Base-by-base conservation (phyloP, 2,113 vertebrate species). In the Corythornis cristatus region DNA sequence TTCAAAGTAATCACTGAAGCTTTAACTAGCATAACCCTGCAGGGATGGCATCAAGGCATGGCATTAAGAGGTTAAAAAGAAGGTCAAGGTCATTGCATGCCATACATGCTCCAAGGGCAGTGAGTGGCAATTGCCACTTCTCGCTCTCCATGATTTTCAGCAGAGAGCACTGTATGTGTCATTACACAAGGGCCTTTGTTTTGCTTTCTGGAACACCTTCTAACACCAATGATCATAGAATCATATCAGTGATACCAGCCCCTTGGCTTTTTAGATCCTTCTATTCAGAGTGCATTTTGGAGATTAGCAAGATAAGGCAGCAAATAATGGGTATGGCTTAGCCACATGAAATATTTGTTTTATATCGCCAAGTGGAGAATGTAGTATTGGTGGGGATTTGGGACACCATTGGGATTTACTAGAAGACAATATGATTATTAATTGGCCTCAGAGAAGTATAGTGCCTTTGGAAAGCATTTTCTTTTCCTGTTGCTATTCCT, bases 41-140 rank as follows among this genome's bases (percentile, higher is more conserved):
- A 91, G 93, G 93, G 75, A 64, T 94, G 89, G 60, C 75, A 88
- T 67, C 58, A 48, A 61, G 89, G 48, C 85, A 42, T 54, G 91
- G 89, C 75, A 65, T 6, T 64, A 93, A 93, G 72, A 96, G 85
- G 96, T 96, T 95, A 96, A 93, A 93, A 95, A 91, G 6, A 43
- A 91, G 85, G 82, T 48, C 94, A 91, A 88, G 91, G 87, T 77
- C 64, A 70, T 2, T 7, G 61, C 65, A 50, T 71, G 43, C 29
- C 19, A 6, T 11, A 71, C 0, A 0, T 66, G 40, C n/a, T 33
- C 9, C 22, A 76, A 91, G 65, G 65, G 71, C 75, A 31, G 11
- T 8, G n/a, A 74, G 10, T 46, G 45, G 43, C 0, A 3, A 19
- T 64, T 73, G 28, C 9, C 20, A 43, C 4, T n/a, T 64, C 67